Base-by-base conservation (phyloP, 2,113 vertebrate genomes). In the Delphinus delphis region DNA sequence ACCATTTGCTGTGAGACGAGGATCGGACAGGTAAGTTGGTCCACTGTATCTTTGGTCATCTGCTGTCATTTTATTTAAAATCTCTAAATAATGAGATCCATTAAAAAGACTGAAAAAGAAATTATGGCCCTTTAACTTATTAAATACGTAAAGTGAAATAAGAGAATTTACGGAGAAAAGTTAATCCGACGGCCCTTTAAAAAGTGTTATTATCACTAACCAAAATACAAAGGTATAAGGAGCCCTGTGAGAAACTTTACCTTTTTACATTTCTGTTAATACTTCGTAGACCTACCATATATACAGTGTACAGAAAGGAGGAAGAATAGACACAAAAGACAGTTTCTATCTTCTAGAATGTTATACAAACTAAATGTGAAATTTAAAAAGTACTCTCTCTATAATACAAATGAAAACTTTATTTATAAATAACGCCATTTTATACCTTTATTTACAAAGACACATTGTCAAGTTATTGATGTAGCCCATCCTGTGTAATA, bases 1-100 rank as follows among this genome's bases (percentile, higher is more conserved):
- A 28, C 99, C 99, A 95, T 99, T 99, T 91, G 99, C 99, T 96
- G 99, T 98, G 36, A 99, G 99, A 96, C 99, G 99, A 85, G 98
- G 98, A 98, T 99, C 99, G 14, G 99, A 99, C 73, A 99, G 99
- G 97, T 99, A 98, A 97, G 73, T 50, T 31, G 97, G 97, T 96
- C 99, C 99, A 50, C 74, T 98, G 21, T 98, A 98, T 93, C 97
- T 98, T 3, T 98, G 98, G 63, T 86, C 98, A 95, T 98, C 98
- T 97, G 99, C 98, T 97, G 99, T 97, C 99, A 99, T 99, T 97
- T 97, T 98, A 97, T 97, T 97, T 92, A 99, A 98, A 97, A 98
- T 95, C 41, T 99, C 98, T 83, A 98, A 98, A 96, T 99, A 99
- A 86, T 99, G 98, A 93, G 99, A 94, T 83, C 99, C 99, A 58